Conservation (phyloP, 2,113 vertebrate genomes). For the Tretioscincus oriximinensis region DNA sequence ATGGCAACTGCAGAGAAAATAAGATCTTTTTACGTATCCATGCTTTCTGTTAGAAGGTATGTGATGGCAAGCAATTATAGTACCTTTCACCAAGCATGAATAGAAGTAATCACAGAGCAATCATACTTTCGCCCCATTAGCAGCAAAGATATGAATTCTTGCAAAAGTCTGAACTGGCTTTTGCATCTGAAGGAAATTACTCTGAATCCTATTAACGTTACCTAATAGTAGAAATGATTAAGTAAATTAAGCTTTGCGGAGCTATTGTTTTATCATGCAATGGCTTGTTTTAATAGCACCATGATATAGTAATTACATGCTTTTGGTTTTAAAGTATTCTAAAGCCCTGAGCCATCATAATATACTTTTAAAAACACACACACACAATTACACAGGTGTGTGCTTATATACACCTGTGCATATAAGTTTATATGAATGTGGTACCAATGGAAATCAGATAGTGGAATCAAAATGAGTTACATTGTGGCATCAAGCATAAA, state of each 20-base stretch:
- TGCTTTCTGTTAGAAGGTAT: conserved; percentile 35
- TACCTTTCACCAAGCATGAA: conserved; percentile 51
- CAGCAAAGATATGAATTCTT: conserved; percentile 38
- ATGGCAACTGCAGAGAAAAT: conserved; percentile 17
- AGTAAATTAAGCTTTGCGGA: conserved; percentile 17
- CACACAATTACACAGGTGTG: conserved; percentile 26
- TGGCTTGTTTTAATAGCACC: conserved; percentile 25
- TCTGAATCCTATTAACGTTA: conserved; percentile 27
- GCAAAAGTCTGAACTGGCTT: conserved; percentile 36
- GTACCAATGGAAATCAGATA: conserved; percentile 7
- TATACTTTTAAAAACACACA: not conserved
- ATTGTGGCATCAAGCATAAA: not conserved
- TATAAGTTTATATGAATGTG: conserved; percentile 4
- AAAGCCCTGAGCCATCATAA: not conserved
- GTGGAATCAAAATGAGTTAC: not conserved
- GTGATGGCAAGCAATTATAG: conserved; percentile 52
- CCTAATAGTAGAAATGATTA: conserved; percentile 32
- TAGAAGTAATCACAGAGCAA: conserved; percentile 54
- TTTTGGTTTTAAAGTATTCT: conserved; percentile 1
- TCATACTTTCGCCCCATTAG: conserved; percentile 55
- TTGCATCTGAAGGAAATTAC: conserved; percentile 36
- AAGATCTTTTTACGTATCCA: conserved; percentile 29
- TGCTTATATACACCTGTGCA: not conserved
- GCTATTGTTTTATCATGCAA: conserved; percentile 18
- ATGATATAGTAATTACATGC: conserved; percentile 11